These are phyloP conservation scores for Ophraella communa DNA, from an alignment of 2,888 invertebrate species.

Conservation along the genomic window DNA sequence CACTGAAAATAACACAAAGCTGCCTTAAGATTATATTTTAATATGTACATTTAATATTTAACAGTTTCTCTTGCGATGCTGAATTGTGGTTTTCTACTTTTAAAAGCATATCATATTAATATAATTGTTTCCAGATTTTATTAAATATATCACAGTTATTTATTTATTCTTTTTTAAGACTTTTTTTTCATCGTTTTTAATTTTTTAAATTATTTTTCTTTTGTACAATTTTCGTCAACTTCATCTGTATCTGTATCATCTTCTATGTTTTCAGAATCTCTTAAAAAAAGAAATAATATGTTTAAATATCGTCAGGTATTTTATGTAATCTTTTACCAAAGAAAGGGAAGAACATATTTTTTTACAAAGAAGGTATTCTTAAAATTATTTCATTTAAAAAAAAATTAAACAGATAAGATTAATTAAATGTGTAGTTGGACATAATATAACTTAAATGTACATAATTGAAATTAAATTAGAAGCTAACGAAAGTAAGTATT, in stretches of 20 bases:
- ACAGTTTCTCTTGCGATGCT: neutral
- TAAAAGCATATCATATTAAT: neutral
- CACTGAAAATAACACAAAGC: slow-evolving; percentile 8
- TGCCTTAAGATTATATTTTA: slow-evolving; percentile 3
- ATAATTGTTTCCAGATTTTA: neutral
- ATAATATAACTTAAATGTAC: too few species aligned
- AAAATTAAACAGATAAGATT: too few species aligned
- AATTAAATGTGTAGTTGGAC: too few species aligned
- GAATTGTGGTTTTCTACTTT: neutral
- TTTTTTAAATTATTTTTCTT: neutral
- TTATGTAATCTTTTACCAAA: neutral
- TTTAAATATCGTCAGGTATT: neutral
- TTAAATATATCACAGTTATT: slow-evolving; percentile 3
- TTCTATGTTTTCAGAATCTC: neutral
- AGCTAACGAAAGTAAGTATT: too few species aligned
- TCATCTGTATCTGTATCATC: neutral
- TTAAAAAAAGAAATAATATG: neutral
- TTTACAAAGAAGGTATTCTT: too few species aligned
- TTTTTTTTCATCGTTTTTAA: neutral
- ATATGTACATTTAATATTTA: slow-evolving; percentile 1
- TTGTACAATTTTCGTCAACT: neutral
- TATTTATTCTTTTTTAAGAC: neutral
- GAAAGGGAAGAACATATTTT: too few species aligned
- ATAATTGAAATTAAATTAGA: too few species aligned
- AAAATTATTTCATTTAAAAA: too few species aligned